Evolutionary conservation across 1,140 invertebrate species (phyloP), one percentile per base, ranked within the genome.

Genomic region (Cylas formicarius): DNA sequence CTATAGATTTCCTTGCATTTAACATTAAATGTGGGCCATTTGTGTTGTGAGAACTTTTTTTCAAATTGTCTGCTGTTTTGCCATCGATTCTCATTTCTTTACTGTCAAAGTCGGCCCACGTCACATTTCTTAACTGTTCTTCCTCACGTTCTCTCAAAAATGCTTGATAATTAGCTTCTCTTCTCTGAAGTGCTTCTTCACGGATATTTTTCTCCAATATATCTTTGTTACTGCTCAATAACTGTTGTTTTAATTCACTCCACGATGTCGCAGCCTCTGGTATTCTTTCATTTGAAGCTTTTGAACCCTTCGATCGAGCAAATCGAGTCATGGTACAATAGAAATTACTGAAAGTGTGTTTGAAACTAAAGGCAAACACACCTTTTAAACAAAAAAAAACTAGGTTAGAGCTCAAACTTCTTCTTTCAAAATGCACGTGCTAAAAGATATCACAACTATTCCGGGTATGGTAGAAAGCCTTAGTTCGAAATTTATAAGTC

Each of bases 291-390:
- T 84, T 85, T 7, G 81, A 83, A 1, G 80, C 67, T 66, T 85
- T 85, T 0, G 81, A 82, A 14, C 82, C 82, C 60, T 75, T 79
- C 0, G 80, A 75, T 66, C 83, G 67, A 34, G 82, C 78, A 71
- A 78, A 85, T 50, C 82, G 68, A 13, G 81, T 84, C 83, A 86
- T 86, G n/a, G n/a, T n/a, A n/a, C n/a, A n/a, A n/a, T n/a, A n/a
- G 24, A n/a, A n/a, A n/a, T n/a, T n/a, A n/a, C n/a, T n/a, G n/a
- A n/a, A n/a, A n/a, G n/a, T n/a, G n/a, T n/a, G n/a, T n/a, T n/a
- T n/a, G n/a, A n/a, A n/a, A n/a, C n/a, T n/a, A n/a, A n/a, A n/a
- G n/a, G n/a, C n/a, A n/a, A n/a, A n/a, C n/a, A n/a, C n/a, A n/a
- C n/a, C n/a, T n/a, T n/a, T n/a, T n/a, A n/a, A n/a, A n/a, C n/a